Base-by-base conservation (phyloP, 2,888 invertebrate species). In the Andrena minutula region DNA sequence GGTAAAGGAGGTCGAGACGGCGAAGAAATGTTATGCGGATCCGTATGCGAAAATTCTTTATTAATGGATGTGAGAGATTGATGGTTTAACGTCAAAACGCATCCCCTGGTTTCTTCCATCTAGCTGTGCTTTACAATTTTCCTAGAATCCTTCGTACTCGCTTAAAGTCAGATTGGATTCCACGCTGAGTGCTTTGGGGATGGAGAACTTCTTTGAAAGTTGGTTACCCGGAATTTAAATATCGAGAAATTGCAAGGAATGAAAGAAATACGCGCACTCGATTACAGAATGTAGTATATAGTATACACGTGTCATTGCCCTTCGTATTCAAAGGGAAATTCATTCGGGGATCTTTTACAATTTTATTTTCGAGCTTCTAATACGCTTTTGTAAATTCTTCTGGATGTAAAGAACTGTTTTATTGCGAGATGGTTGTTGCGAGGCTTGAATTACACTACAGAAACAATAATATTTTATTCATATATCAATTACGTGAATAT, bases 181-280 rank as follows among this genome's bases (percentile, higher is more conserved):
- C 64, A 56, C n/a, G 64, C n/a, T 5, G 53, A 64, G 49, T 58
- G 20, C 41, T 79, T 60, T 10, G 30, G 28, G 28, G 51, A 64
- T 58, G 64, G 10, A 63, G 16, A 32, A 73, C 10, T 71, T 64
- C 20, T 26, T 32, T 16, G 74, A 56, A 75, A 75, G 51, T 23
- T 74, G 74, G 53, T 72, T 64, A 75, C 26, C n/a, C 12, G 32
- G 47, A 32, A 74, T 51, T 61, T 51, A 23, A 73, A 66, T 74
- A n/a, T 26, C 16, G 30, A 58, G 26, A 56, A 71, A 71, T 64
- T 76, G 10, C 53, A 56, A 5, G 16, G 35, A 47, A 28, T 20
- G 8, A 23, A n/a, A 30, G 10, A 66, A 28, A 51, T 28, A 53
- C 5, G 32, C 4, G n/a, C 32, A 28, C 20, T 73, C 28, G 26